These are phyloP conservation scores for Glaucopsyche alexis DNA, from an alignment of 2,888 invertebrate genomes.

Conservation along the genomic window DNA sequence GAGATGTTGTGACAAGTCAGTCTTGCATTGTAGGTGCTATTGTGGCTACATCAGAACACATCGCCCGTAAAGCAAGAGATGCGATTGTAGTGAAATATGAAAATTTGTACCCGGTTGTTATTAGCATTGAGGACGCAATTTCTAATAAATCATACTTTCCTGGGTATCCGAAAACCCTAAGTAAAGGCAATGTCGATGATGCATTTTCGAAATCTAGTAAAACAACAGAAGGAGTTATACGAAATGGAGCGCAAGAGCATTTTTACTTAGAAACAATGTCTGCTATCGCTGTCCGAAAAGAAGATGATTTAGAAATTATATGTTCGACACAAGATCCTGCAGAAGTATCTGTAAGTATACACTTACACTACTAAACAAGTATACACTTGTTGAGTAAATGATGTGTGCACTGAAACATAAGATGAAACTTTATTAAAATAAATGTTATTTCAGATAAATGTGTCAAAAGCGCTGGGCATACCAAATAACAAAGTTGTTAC, in stretches of 20 bases:
- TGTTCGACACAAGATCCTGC: slow-evolving; percentile 90
- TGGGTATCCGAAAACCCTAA: slow-evolving; percentile 74
- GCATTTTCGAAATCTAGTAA: slow-evolving; percentile 84
- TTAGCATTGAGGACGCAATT: slow-evolving; percentile 94
- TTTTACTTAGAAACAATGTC: slow-evolving; percentile 92
- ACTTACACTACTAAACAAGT: too few relatives aligned
- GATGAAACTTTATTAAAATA: neutral
- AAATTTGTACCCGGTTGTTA: slow-evolving; percentile 86
- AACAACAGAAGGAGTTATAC: slow-evolving; percentile 83
- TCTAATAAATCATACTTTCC: slow-evolving; percentile 83
- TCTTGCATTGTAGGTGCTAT: slow-evolving; percentile 91
- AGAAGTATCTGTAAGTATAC: slow-evolving; percentile 84
- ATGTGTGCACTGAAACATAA: neutral
- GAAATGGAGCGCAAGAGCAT: slow-evolving; percentile 92
- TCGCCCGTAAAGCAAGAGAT: slow-evolving; percentile 89
- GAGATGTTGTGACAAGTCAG: slow-evolving; percentile 85
- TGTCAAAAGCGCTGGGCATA: slow-evolving; percentile 82
- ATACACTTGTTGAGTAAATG: slow-evolving; percentile 5
- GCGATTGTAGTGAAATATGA: slow-evolving; percentile 89
- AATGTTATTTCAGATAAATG: slow-evolving; percentile 71
- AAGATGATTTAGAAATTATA: slow-evolving; percentile 91
- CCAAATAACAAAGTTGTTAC: slow-evolving; percentile 84
- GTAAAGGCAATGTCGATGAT: slow-evolving; percentile 83
- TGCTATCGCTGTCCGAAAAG: slow-evolving; percentile 83
- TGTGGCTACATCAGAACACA: slow-evolving; percentile 86